A percentile compares a stretch with the other conserved stretches of the same genome.
These are phyloP conservation scores for Ceriagrion tenellum DNA, from an alignment of 2,888 invertebrate genomes.

Conservation along the genomic window DNA sequence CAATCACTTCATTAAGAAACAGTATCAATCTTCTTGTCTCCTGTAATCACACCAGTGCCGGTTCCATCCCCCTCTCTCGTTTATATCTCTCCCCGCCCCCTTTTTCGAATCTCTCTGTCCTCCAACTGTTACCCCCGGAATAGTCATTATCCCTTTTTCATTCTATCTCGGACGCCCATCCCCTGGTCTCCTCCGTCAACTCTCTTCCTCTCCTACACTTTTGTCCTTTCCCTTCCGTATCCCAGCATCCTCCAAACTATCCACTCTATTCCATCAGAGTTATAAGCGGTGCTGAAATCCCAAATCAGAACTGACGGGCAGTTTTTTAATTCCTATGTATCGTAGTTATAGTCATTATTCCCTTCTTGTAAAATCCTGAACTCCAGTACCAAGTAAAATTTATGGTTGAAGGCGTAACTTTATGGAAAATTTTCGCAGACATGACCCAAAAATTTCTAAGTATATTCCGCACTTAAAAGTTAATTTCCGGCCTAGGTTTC, in stretches of 20 bases:
- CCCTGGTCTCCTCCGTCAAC: background rate
- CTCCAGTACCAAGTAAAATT: no score
- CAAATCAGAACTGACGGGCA: background rate
- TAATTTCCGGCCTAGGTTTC: no score
- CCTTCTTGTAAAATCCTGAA: no score
- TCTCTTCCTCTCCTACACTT: background rate
- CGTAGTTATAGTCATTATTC: no score
- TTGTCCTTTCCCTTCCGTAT: background rate
- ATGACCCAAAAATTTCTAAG: no score
- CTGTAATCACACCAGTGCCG: slow-evolving; percentile 55
- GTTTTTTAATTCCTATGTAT: background rate
- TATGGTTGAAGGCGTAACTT: no score
- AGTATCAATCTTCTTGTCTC: slow-evolving; percentile 67
- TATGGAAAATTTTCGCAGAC: no score
- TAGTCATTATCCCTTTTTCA: slow-evolving; percentile 12
- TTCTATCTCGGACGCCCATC: background rate
- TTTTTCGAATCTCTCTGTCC: background rate
- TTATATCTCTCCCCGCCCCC: slow-evolving; percentile 36
- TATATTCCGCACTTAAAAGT: no score
- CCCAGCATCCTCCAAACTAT: background rate
- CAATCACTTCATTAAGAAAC: slow-evolving; percentile 67
- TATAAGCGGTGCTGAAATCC: background rate
- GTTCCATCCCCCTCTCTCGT: slow-evolving; percentile 53
- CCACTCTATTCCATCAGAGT: background rate
- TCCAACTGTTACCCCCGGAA: slow-evolving; percentile 29